phyloP scores from a whole-genome alignment of 2,113 vertebrate genomes.

The Bubalus kerabau region DNA sequence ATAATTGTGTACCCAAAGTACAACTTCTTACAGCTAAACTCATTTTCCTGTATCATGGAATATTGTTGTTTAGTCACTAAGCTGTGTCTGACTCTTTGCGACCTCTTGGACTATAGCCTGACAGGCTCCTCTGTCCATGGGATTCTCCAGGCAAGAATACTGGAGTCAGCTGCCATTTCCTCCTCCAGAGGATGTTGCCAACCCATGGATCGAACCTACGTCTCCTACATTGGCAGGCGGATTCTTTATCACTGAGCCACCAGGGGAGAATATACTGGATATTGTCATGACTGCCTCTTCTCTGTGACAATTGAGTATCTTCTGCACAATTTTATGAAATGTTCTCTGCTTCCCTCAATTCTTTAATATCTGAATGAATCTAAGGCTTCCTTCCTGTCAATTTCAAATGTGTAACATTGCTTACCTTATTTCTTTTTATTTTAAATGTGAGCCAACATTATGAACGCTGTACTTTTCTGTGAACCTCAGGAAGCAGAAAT shows the following conservation, averaged over 20 bases:
- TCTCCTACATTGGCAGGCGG: neutral
- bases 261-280: neutral
- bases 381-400: neutral
- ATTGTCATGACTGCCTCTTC: neutral
- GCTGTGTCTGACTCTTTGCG: neutral
- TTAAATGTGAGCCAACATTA: constrained; percentile 1
- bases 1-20: neutral
- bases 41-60: neutral
- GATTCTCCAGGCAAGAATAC: neutral
- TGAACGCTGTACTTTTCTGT: neutral
- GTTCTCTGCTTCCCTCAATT: neutral
- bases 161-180: neutral
- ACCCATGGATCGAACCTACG: neutral
- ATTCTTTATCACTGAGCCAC: neutral
- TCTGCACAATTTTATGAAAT: neutral
- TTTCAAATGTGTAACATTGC: neutral
- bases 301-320: neutral
- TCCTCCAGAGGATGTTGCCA: neutral
- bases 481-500: constrained; percentile 31
- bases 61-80: neutral
- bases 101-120: neutral
- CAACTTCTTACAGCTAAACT: neutral
- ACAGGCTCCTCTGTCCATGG: neutral
- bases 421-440: constrained; percentile 16
- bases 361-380: neutral